A percentile compares a stretch with the other conserved stretches of the same genome.
Conservation (phyloP, 2,113 vertebrate species). For the Sphyrna mokarran region DNA sequence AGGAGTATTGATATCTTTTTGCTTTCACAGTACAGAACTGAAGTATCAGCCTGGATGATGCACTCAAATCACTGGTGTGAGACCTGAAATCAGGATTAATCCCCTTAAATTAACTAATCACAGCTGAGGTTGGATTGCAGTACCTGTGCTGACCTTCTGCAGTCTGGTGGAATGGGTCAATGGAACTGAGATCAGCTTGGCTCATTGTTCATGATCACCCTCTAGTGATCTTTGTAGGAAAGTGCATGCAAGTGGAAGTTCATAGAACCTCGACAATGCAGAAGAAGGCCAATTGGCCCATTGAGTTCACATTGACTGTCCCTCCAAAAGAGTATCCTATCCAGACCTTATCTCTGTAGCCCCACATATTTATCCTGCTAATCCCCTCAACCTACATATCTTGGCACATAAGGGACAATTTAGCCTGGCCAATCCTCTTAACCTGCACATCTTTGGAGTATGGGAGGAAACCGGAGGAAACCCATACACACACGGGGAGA, state of each 20-base stretch:
- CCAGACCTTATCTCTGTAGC: too few relatives aligned
- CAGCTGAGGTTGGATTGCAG: neutral
- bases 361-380: too few relatives aligned
- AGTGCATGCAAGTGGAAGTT: neutral
- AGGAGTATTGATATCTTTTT: neutral
- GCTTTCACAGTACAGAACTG: neutral
- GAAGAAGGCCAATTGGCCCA: too few relatives aligned
- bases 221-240: neutral
- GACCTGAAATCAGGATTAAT: neutral
- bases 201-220: neutral
- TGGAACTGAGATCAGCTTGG: neutral
- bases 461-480: too few relatives aligned
- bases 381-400: too few relatives aligned
- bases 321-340: too few relatives aligned
- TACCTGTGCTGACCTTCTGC: neutral
- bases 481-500: too few relatives aligned
- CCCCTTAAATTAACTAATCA: neutral
- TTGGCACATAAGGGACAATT: too few relatives aligned
- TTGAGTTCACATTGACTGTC: too few relatives aligned
- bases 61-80: neutral
- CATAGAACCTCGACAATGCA: too few relatives aligned
- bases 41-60: neutral
- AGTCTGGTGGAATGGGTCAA: neutral
- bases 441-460: too few relatives aligned
- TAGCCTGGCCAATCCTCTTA: too few relatives aligned